Conservation (phyloP, 2,113 vertebrate genomes). For the Phainopepla nitens region DNA sequence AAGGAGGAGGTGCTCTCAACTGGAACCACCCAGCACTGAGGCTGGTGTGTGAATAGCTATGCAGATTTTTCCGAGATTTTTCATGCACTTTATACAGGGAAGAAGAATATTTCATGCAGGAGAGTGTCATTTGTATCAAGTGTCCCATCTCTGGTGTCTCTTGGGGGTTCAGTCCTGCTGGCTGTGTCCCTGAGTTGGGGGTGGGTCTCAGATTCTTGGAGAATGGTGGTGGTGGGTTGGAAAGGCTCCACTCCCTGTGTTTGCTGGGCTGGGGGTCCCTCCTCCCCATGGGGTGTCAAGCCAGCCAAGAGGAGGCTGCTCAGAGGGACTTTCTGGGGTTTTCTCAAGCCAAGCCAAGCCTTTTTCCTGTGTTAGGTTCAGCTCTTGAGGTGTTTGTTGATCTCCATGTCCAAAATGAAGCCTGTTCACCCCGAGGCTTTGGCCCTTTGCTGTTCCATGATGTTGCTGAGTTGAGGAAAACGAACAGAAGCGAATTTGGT, state of each 20-base stretch:
- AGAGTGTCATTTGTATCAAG: not conserved
- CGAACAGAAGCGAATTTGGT: rapidly evolving
- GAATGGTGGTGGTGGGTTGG: not conserved
- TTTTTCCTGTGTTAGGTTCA: not conserved
- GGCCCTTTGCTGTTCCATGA: not conserved
- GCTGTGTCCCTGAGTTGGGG: not conserved
- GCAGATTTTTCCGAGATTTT: constrained; percentile 26
- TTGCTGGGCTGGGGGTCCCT: not conserved
- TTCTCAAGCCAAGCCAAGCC: not conserved
- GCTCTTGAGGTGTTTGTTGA: not conserved
- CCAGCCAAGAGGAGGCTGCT: not conserved
- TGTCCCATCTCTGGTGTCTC: not conserved
- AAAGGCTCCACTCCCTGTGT: rapidly evolving
- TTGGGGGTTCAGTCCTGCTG: rapidly evolving
- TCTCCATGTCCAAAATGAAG: not conserved
- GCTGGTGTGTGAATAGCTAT: not conserved
- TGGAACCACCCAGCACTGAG: not conserved
- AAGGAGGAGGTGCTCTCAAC: not conserved
- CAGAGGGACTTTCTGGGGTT: not conserved
- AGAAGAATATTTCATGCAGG: not conserved
- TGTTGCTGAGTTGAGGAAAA: not conserved
- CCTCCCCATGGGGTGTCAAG: rapidly evolving
- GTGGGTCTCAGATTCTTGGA: not conserved
- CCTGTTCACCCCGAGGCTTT: rapidly evolving
- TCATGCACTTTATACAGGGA: constrained; percentile 57